Conservation (phyloP, 2,113 vertebrate genomes). For the Aythya baeri region DNA sequence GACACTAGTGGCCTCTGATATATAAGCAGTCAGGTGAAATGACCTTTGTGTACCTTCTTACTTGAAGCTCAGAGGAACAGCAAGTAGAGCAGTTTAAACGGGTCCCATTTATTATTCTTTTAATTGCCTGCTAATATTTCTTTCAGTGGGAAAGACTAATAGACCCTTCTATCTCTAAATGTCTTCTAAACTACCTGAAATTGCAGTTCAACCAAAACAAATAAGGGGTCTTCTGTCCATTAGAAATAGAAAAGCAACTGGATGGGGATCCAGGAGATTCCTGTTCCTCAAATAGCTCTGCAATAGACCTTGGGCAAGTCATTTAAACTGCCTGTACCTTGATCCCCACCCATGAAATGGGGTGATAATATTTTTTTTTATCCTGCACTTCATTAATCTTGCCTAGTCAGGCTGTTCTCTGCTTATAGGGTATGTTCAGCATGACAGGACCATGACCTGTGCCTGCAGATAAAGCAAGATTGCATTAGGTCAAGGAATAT, state of each 20-base stretch:
- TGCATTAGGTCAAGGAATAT: neutral
- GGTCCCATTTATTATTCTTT: constrained; percentile 32
- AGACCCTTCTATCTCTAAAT: neutral
- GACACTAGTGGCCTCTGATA: constrained; percentile 5
- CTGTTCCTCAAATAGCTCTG: neutral
- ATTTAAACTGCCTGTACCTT: neutral
- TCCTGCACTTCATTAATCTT: neutral
- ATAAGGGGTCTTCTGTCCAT: neutral
- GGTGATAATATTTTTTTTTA: neutral
- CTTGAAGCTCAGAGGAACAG: neutral
- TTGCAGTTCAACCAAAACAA: neutral
- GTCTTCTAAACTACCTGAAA: neutral
- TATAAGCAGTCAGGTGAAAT: constrained; percentile 13
- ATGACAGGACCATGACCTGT: neutral
- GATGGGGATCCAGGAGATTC: neutral
- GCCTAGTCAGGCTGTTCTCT: neutral
- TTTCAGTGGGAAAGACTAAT: constrained; percentile 2
- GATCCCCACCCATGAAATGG: neutral
- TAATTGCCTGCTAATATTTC: constrained; percentile 49
- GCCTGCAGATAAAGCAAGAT: neutral
- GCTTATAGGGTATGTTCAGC: neutral
- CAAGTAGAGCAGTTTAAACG: neutral
- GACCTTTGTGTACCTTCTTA: constrained; percentile 1
- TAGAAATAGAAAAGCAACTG: neutral
- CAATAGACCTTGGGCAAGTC: neutral